Evolutionary conservation across 64 coral and sea anemone species (phyloP).

Genomic region (Acropora yongei): DNA sequence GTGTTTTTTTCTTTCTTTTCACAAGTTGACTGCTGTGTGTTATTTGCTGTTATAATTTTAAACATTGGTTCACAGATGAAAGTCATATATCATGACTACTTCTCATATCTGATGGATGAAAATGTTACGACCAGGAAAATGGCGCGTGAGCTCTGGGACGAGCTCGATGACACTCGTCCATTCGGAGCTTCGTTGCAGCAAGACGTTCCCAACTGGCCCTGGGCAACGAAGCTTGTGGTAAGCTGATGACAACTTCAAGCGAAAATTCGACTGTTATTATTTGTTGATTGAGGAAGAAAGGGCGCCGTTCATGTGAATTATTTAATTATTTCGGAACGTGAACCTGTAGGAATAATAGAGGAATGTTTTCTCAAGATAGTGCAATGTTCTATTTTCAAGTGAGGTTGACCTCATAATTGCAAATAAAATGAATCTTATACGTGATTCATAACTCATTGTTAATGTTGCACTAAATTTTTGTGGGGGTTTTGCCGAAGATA

Average conservation of each 20-base stretch:
- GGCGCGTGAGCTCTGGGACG: constrained; percentile 86
- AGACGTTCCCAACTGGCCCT: constrained; percentile 81
- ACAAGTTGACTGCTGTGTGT: neutral
- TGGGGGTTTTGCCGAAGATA: too few relatives aligned
- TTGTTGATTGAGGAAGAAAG: too few relatives aligned
- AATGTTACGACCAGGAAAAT: constrained; percentile 61
- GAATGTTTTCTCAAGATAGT: too few relatives aligned
- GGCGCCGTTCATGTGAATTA: too few relatives aligned
- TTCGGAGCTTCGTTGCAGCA: constrained; percentile 82
- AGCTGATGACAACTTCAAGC: neutral
- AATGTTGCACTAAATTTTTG: too few relatives aligned
- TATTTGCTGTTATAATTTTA: neutral
- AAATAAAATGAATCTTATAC: too few relatives aligned
- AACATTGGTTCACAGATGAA: constrained; percentile 60
- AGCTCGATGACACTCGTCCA: constrained; percentile 73
- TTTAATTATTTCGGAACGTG: too few relatives aligned
- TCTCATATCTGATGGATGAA: constrained; percentile 80
- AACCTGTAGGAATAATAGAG: too few relatives aligned
- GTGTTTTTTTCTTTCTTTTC: neutral
- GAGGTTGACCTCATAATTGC: too few relatives aligned
- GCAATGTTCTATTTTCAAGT: too few relatives aligned
- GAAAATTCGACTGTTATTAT: neutral
- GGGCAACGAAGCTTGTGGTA: constrained; percentile 90
- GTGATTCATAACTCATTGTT: too few relatives aligned
- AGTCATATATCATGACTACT: constrained; percentile 87